Conservation (phyloP, 2,888 invertebrate species). For the Lamellibrachia satsuma region DNA sequence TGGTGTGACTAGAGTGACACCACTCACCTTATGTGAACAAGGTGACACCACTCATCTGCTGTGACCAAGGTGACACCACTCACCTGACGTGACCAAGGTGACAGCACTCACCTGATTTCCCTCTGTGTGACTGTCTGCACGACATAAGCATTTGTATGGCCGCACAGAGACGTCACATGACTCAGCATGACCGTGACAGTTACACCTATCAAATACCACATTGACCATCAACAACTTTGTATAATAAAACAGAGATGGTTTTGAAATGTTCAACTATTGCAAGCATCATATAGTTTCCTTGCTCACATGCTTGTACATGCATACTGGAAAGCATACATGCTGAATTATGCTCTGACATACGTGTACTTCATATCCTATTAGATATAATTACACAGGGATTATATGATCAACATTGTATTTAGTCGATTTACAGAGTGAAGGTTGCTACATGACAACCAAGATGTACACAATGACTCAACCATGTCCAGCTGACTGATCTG, state of each 20-base stretch:
- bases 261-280: no score
- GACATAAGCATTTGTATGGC: slow-evolving; percentile 62
- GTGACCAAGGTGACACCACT: not conserved
- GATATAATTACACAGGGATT: no score
- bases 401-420: not conserved
- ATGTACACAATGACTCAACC: not conserved
- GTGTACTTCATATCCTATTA: no score
- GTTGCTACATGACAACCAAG: not conserved
- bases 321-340: not conserved
- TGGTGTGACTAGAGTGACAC: no score
- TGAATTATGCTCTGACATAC: not conserved
- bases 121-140: slow-evolving; percentile 54
- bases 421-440: not conserved
- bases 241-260: no score
- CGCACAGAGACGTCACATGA: slow-evolving; percentile 52
- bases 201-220: slow-evolving; percentile 50
- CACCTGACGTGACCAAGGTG: not conserved
- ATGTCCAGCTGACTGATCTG: not conserved
- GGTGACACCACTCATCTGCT: no score
- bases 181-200: slow-evolving; percentile 63
- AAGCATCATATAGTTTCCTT: not conserved
- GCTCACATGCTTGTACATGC: not conserved
- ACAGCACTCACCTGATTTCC: slow-evolving; percentile 53
- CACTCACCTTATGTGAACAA: no score
- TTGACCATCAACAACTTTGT: no score